Evolutionary conservation across 2,797 vertebrate species (phyloP), one percentile per base, ranked within the genome.

Genomic region (Rallus crepitans): DNA sequence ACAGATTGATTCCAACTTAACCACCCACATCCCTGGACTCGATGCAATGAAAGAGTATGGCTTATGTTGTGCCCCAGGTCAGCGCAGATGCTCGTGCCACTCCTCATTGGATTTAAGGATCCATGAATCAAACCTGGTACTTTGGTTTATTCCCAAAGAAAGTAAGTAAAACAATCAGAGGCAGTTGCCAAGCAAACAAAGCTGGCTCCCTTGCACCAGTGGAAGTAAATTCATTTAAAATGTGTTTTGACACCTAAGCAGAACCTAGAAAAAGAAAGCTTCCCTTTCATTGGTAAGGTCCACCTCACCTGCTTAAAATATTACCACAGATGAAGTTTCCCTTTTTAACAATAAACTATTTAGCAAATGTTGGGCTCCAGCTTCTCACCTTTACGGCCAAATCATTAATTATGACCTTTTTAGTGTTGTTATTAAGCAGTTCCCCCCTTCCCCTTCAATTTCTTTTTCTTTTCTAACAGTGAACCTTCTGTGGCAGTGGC

Each of bases 261-360:
- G 64, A 87, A 80, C 24, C 12, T 33, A 42, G 31, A 68, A 40
- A 91, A 97, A 96, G 78, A 95, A 97, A 97, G 83, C 42, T 95
- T 94, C 59, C 61, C 78, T 96, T 96, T 96, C 72, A 88, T 11
- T 24, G 25, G 60, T 50, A 88, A 55, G n/a, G 53, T 95, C 53
- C 68, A 61, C 82, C 47, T 93, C 69, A 84, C 71, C 61, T 90
- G 71, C 76, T 89, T 63, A 75, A 93, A 94, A 73, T 72, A 47
- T 45, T 50, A 47, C 31, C 75, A 31, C 31, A 89, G 79, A 95
- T 87, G 66, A 84, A 80, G 17, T 77, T 93, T 96, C 40, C 63
- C 48, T 47, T 94, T 87, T 63, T n/a, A 90, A 97, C 92, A 96
- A 96, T 93, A 57, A 72, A 53, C 94, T 95, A 82, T 96, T 97